These are phyloP conservation scores for Drosophila nr. perissopoda DNA, from an alignment of 2,888 invertebrate genomes.

Conservation along the genomic window DNA sequence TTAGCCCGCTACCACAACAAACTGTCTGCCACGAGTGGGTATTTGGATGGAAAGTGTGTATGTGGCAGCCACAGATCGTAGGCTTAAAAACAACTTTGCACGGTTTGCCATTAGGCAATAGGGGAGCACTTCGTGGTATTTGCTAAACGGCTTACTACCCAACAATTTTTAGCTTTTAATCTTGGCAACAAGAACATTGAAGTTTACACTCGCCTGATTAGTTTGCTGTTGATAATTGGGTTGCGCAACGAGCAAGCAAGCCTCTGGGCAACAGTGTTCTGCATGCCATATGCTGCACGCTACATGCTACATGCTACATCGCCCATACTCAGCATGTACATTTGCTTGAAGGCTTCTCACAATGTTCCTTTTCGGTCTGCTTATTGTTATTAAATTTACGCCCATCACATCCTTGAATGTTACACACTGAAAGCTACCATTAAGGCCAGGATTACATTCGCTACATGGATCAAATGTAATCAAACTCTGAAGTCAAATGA, in stretches of 20 bases:
- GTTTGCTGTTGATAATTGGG: conserved; percentile 49
- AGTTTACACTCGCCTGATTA: conserved; percentile 67
- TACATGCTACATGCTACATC: not conserved
- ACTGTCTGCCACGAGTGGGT: conserved; percentile 15
- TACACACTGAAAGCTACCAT: not conserved
- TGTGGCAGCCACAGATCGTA: conserved; percentile 47
- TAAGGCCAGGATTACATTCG: not conserved
- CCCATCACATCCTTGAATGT: not conserved
- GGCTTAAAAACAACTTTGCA: conserved; percentile 73
- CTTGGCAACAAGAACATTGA: conserved; percentile 69
- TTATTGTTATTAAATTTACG: not conserved
- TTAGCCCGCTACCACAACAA: conserved; percentile 53
- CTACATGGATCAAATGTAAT: not conserved
- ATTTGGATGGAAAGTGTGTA: not conserved
- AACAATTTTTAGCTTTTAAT: conserved; percentile 59
- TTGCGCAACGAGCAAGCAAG: conserved; percentile 4
- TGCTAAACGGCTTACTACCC: conserved; percentile 56
- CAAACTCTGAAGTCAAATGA: not conserved
- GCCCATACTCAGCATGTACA: not conserved
- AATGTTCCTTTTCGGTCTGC: not conserved
- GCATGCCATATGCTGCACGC: not conserved
- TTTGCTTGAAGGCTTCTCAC: not conserved
- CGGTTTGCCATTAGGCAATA: conserved; percentile 37
- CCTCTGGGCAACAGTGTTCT: not conserved
- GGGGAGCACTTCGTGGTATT: conserved; percentile 57